Conservation (phyloP, 2,888 invertebrate species). For the Malachius bipustulatus region DNA sequence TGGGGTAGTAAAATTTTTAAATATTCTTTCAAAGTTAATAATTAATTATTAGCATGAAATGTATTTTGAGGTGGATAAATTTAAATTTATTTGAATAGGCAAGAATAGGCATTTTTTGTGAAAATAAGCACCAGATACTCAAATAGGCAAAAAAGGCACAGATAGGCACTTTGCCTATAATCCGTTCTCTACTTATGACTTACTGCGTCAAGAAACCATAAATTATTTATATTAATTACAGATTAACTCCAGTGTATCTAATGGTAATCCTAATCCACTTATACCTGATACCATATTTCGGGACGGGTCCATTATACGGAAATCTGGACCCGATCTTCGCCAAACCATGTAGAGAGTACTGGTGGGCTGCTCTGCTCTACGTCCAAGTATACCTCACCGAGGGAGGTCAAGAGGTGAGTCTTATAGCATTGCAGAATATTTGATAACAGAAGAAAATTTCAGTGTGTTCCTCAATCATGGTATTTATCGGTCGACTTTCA, state of each 20-base stretch:
- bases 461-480: constrained; percentile 46
- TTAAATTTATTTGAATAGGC: no score
- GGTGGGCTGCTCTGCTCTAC: constrained; percentile 27
- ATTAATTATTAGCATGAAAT: no score
- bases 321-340: constrained; percentile 17
- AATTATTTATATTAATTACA: constrained; percentile 18
- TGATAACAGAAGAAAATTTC: constrained; percentile 12
- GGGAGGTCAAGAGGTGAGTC: no score
- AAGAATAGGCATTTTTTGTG: no score
- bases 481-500: constrained; percentile 48
- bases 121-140: no score
- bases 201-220: background rate
- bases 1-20: no score
- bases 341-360: constrained; percentile 21
- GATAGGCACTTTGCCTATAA: no score
- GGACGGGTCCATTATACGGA: constrained; percentile 40
- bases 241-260: constrained; percentile 41
- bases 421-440: constrained; percentile 8
- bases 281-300: constrained; percentile 37
- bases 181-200: no score
- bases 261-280: constrained; percentile 36
- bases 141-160: no score
- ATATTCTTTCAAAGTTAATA: no score
- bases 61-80: no score
- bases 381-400: constrained; percentile 26